Evolutionary conservation across 2,888 invertebrate genomes (phyloP).

Genomic region (Hypomecis atomaria): DNA sequence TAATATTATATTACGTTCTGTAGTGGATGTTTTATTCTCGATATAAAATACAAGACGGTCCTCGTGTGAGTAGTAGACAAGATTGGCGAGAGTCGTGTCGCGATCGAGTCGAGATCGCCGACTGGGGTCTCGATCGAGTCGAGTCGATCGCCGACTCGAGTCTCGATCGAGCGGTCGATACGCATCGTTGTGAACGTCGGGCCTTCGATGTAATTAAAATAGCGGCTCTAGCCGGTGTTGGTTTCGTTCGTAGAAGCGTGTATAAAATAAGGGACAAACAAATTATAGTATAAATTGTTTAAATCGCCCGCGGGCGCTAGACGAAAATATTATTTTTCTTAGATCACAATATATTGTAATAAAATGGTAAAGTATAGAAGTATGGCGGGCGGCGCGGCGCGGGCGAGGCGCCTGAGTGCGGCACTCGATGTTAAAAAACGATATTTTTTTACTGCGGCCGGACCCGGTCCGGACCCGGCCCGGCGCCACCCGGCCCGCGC

Average conservation of each 20-base stretch:
- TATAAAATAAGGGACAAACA: conserved; percentile 74
- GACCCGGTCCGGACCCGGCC: conserved; percentile 5
- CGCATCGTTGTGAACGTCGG: conserved; percentile 50
- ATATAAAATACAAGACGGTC: conserved; percentile 54
- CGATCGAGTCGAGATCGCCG: conserved; percentile 18
- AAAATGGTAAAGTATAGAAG: conserved; percentile 76
- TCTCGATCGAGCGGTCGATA: not conserved
- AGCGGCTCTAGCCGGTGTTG: conserved; percentile 53
- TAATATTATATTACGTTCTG: conserved; percentile 77
- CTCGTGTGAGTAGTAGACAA: conserved; percentile 47
- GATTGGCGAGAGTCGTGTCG: conserved; percentile 38
- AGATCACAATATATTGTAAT: conserved; percentile 84
- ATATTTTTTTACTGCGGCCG: conserved; percentile 78
- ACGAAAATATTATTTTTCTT: conserved; percentile 85
- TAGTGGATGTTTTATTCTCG: conserved; percentile 74
- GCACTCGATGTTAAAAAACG: conserved; percentile 61
- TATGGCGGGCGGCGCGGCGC: conserved; percentile 56
- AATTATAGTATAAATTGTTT: conserved; percentile 83
- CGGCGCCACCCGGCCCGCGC: conserved; percentile 47
- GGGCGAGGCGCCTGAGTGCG: conserved; percentile 43
- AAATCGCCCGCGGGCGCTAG: conserved; percentile 77
- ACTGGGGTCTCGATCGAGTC: not conserved
- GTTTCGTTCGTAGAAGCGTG: conserved; percentile 68
- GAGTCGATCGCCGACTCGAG: conserved; percentile 2
- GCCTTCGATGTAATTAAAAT: conserved; percentile 56